Percentiles rank a stretch among this genome's conserved stretches.
Evolutionary conservation across 2,113 vertebrate species (phyloP).

Genomic region (Gymnorhina tibicen): DNA sequence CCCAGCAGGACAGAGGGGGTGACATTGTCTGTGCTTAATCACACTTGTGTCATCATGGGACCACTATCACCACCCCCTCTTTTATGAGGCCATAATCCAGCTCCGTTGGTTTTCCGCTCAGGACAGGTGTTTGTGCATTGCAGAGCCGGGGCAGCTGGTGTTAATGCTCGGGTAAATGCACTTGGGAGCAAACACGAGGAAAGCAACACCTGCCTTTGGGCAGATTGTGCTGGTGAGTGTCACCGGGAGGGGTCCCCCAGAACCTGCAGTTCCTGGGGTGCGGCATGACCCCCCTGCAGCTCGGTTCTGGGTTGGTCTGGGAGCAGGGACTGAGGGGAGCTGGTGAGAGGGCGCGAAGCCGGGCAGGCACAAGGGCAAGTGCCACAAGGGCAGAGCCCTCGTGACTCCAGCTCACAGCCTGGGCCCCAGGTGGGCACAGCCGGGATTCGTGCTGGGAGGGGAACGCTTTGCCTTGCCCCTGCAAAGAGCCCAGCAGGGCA

Average conservation of each 20-base stretch:
- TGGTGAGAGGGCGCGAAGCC: accelerated
- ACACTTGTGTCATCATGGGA: neutral
- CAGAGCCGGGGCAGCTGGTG: neutral
- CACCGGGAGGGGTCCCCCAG: neutral
- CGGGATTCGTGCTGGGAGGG: accelerated
- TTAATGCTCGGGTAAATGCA: accelerated
- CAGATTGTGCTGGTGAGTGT: accelerated
- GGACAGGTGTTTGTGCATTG: neutral
- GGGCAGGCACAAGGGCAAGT: accelerated
- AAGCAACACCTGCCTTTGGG: neutral
- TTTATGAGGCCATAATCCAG: neutral
- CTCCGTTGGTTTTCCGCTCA: neutral
- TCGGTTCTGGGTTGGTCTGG: accelerated
- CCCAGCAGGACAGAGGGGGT: neutral
- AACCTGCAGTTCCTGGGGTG: neutral
- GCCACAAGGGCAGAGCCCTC: accelerated
- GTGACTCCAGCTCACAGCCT: accelerated
- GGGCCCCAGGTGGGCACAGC: neutral
- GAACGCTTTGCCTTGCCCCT: neutral
- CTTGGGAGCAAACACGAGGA: neutral
- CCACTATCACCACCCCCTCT: neutral
- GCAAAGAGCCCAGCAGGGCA: neutral
- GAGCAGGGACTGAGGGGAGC: neutral
- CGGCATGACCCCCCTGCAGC: accelerated
- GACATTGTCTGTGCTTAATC: neutral